These are phyloP conservation scores for Dendrolimus punctatus DNA, from an alignment of 1,140 invertebrate species.

Conservation along the genomic window DNA sequence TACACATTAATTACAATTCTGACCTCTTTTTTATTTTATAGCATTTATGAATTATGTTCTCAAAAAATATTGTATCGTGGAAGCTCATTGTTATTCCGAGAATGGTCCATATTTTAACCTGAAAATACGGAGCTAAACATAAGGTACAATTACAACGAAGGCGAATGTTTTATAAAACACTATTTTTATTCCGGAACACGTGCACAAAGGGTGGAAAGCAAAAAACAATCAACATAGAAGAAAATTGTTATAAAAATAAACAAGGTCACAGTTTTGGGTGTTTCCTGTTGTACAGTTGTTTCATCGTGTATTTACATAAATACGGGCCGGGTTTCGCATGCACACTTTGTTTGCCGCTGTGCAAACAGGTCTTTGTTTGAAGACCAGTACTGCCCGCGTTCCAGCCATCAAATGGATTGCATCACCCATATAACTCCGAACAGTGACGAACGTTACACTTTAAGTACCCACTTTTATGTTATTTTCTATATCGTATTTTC, in stretches of 20 bases:
- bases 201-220: constrained; percentile 13
- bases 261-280: constrained; percentile 32
- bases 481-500: neutral
- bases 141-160: neutral
- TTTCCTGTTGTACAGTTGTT: constrained; percentile 42
- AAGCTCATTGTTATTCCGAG: no score
- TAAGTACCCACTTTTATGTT: neutral
- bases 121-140: no score
- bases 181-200: constrained; percentile 1
- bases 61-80: no score
- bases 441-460: constrained; percentile 5
- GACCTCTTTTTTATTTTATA: no score
- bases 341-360: constrained; percentile 42
- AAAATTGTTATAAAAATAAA: constrained; percentile 44
- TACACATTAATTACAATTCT: no score
- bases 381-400: constrained; percentile 16
- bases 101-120: no score
- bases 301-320: constrained; percentile 52
- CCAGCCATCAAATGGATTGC: constrained; percentile 37
- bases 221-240: constrained; percentile 24
- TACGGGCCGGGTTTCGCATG: constrained; percentile 39
- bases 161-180: neutral
- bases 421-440: constrained; percentile 26
- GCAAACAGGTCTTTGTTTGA: constrained; percentile 42
- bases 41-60: no score